Percentiles rank a stretch among this genome's conserved stretches.
phyloP scores from a whole-genome alignment of 2,113 vertebrate species.

The Tupaia tana region DNA sequence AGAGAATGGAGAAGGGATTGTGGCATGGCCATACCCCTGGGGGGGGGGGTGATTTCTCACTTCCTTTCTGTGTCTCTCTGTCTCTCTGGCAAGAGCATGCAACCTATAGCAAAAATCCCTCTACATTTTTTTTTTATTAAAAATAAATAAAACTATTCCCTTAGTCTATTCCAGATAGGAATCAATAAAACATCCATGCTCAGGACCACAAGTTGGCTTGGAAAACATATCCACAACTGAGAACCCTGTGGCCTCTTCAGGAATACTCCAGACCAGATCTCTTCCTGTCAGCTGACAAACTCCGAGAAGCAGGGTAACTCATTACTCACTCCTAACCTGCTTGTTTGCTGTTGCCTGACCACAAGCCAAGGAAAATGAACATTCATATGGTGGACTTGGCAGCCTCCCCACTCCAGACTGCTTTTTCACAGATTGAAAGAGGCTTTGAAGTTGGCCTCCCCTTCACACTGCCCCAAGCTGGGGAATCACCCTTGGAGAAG shows the following conservation, averaged over 20 bases:
- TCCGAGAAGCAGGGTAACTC: not conserved
- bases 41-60: too few species aligned
- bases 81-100: too few species aligned
- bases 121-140: too few species aligned
- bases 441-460: constrained; percentile 36
- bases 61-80: too few species aligned
- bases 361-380: constrained; percentile 48
- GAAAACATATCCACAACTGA: not conserved
- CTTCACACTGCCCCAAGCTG: not conserved
- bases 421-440: not conserved
- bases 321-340: not conserved
- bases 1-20: too few species aligned
- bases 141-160: not conserved
- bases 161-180: constrained; percentile 5
- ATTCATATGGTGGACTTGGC: constrained; percentile 40
- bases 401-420: constrained; percentile 12
- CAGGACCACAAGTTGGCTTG: not conserved
- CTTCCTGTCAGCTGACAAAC: not conserved
- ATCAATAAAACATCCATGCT: not conserved
- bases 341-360: not conserved
- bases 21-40: too few species aligned
- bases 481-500: not conserved
- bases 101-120: too few species aligned
- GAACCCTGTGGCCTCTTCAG: not conserved
- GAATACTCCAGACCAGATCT: not conserved